phyloP scores from a whole-genome alignment of 2,113 vertebrate species.

The Arothron firmamentum region DNA sequence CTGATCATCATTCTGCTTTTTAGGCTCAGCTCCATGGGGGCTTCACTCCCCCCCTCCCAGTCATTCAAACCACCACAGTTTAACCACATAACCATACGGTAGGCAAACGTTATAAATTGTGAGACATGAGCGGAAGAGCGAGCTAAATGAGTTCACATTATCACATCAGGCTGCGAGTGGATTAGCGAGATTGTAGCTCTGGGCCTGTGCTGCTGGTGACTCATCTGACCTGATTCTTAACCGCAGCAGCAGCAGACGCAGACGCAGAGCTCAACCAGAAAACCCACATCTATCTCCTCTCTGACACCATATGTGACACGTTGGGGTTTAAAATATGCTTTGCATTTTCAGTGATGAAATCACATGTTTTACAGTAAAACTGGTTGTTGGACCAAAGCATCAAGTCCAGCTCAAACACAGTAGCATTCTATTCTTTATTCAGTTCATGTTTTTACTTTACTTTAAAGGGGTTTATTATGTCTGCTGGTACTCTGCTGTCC shows the following conservation, averaged over 20 bases:
- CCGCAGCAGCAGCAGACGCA: slow-evolving; percentile 21
- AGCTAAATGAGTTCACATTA: slow-evolving; percentile 50
- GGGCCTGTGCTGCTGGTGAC: slow-evolving; percentile 58
- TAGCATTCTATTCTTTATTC: no score
- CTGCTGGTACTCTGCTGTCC: neutral
- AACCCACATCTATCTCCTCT: slow-evolving; percentile 22
- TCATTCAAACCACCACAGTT: neutral
- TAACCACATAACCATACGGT: neutral
- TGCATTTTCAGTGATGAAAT: no score
- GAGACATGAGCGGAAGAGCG: slow-evolving; percentile 21
- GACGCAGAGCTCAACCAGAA: slow-evolving; percentile 14
- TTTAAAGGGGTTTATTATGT: no score
- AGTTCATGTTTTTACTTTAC: no score
- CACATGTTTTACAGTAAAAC: no score
- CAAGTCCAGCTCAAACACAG: no score
- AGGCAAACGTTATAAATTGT: slow-evolving; percentile 9
- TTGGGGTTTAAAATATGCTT: no score
- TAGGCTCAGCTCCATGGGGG: no score
- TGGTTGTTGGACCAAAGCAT: no score
- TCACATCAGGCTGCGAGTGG: slow-evolving; percentile 54
- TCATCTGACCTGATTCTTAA: slow-evolving; percentile 68
- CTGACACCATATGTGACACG: slow-evolving; percentile 12
- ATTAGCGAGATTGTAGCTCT: slow-evolving; percentile 55
- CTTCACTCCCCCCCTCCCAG: no score
- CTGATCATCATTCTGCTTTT: no score